Evolutionary conservation across 2,888 invertebrate genomes (phyloP).

Genomic region (Bruchidius siliquastri): DNA sequence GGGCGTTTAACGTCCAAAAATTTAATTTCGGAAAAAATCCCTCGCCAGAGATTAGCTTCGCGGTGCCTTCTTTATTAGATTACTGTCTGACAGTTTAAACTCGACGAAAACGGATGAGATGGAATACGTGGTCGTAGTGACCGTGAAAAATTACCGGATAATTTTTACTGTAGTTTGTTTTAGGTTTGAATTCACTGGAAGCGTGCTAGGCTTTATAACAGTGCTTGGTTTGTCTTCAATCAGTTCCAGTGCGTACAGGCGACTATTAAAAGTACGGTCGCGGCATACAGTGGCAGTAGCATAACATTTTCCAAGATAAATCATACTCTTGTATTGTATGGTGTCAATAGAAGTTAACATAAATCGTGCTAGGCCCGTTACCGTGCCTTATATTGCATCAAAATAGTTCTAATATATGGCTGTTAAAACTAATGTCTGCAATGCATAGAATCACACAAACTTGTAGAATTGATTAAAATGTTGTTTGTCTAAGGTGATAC

Average conservation of each 20-base stretch:
- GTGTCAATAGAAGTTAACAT: too few relatives aligned
- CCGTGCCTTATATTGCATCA: too few relatives aligned
- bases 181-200: neutral
- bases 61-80: neutral
- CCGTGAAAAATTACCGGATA: neutral
- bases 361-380: too few relatives aligned
- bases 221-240: neutral
- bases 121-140: neutral
- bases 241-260: neutral
- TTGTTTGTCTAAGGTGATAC: too few relatives aligned
- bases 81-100: neutral
- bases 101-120: neutral
- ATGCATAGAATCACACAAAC: too few relatives aligned
- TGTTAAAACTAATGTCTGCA: too few relatives aligned
- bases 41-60: neutral
- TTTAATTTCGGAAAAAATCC: neutral
- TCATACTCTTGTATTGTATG: too few relatives aligned
- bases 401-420: too few relatives aligned
- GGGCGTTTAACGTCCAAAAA: neutral
- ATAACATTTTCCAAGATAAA: too few relatives aligned
- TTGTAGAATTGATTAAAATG: too few relatives aligned
- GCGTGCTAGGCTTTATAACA: neutral
- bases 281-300: too few relatives aligned
- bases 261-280: neutral
- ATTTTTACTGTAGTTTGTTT: neutral